Evolutionary conservation across 2,888 invertebrate species (phyloP).

Genomic region (Crocallis elinguaria): DNA sequence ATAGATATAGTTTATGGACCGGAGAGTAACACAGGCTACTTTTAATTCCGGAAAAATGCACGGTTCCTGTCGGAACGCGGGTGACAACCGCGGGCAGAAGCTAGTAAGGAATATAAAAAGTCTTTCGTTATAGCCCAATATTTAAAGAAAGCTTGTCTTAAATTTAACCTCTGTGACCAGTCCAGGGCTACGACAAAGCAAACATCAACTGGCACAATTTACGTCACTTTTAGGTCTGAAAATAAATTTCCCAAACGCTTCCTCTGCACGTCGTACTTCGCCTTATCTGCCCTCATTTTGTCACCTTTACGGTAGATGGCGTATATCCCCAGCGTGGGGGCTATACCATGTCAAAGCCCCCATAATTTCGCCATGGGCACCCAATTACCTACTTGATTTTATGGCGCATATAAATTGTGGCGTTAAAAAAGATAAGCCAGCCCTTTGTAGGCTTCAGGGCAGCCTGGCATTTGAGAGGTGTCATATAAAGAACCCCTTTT

Average conservation of each 20-base stretch:
- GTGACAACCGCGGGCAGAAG: too few relatives aligned
- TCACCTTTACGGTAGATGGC: slow-evolving; percentile 2
- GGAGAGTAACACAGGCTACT: too few relatives aligned
- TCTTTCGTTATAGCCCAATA: too few relatives aligned
- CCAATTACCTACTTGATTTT: slow-evolving; percentile 42
- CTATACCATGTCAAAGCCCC: slow-evolving; percentile 3
- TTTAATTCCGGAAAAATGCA: too few relatives aligned
- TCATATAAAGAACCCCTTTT: slow-evolving; percentile 17
- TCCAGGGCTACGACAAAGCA: too few relatives aligned
- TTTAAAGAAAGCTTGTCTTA: too few relatives aligned
- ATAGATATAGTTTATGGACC: too few relatives aligned
- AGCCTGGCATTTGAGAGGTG: slow-evolving; percentile 21
- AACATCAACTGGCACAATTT: too few relatives aligned
- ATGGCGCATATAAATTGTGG: slow-evolving; percentile 36
- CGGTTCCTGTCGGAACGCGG: too few relatives aligned
- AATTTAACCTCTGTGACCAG: too few relatives aligned
- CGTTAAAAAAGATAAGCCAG: slow-evolving; percentile 39
- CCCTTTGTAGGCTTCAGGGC: slow-evolving; percentile 1
- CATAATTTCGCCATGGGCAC: slow-evolving; percentile 22
- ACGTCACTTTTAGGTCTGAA: neutral
- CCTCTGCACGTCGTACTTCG: neutral
- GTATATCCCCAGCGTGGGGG: neutral
- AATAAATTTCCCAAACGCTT: neutral
- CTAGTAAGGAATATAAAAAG: too few relatives aligned
- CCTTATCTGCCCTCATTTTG: slow-evolving; percentile 7